Conservation (phyloP, 2,113 vertebrate genomes). For the Cercocebus atys region DNA sequence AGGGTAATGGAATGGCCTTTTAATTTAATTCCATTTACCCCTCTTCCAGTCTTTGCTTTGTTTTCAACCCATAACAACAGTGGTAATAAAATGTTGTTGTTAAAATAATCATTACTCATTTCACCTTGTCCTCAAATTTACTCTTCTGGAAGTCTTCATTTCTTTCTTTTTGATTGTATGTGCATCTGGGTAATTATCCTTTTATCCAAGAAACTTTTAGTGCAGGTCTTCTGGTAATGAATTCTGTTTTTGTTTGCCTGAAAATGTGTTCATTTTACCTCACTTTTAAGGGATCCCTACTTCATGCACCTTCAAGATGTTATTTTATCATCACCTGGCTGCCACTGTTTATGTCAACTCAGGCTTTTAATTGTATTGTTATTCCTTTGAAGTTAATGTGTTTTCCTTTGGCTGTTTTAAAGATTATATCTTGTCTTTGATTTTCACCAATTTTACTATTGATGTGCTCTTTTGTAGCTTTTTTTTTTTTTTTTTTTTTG, state of each 20-base stretch:
- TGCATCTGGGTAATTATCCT: not conserved
- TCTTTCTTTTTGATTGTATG: not conserved
- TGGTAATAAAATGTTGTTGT: not conserved
- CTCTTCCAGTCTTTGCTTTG: not conserved
- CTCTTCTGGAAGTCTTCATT: not conserved
- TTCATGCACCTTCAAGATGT: not conserved
- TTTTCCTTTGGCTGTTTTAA: not conserved
- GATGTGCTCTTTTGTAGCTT: not conserved
- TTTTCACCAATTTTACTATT: not conserved
- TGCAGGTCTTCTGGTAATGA: not conserved
- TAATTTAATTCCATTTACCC: not conserved
- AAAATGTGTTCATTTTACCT: conserved; percentile 20
- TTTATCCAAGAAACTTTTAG: not conserved
- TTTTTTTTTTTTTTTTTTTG: not conserved
- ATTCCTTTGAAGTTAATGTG: not conserved
- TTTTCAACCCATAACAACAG: not conserved
- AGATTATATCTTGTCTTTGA: not conserved
- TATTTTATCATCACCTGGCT: not conserved
- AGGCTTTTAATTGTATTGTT: not conserved
- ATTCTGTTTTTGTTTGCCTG: not conserved
- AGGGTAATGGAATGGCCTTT: not conserved
- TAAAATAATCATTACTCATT: not conserved
- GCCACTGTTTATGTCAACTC: not conserved
- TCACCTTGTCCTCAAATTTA: not conserved
- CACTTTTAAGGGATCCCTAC: not conserved